These are phyloP conservation scores for Brachylomia viminalis DNA, from an alignment of 2,888 invertebrate species.

Conservation along the genomic window DNA sequence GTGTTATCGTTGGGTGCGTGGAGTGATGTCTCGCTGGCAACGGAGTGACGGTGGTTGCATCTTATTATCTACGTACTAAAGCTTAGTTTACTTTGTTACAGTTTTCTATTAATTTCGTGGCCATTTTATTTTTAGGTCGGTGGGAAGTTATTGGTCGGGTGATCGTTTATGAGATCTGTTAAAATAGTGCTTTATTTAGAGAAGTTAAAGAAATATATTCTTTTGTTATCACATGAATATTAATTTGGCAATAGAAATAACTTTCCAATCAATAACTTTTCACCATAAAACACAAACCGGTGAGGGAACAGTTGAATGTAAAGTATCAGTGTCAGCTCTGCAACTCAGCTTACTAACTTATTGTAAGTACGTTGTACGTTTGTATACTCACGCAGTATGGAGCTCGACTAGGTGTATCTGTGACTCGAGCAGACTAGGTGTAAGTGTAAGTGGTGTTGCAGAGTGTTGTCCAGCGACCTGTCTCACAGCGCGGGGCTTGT, in stretches of 20 bases:
- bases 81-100: slow-evolving; percentile 58
- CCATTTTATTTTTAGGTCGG: slow-evolving; percentile 61
- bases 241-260: neutral
- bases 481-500: neutral
- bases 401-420: neutral
- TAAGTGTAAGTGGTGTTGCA: slow-evolving; percentile 24
- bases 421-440: slow-evolving; percentile 22
- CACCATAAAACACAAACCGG: slow-evolving; percentile 21
- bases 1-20: slow-evolving; percentile 61
- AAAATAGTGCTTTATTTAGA: slow-evolving; percentile 4
- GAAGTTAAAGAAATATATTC: neutral
- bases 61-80: slow-evolving; percentile 62
- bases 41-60: slow-evolving; percentile 52
- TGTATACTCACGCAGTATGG: slow-evolving; percentile 9
- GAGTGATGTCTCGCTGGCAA: slow-evolving; percentile 59
- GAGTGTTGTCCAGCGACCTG: no score
- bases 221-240: slow-evolving; percentile 6
- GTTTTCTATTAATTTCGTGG: slow-evolving; percentile 60
- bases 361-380: slow-evolving; percentile 35
- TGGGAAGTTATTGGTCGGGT: slow-evolving; percentile 48
- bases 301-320: slow-evolving; percentile 30
- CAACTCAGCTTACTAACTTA: slow-evolving; percentile 52
- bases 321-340: slow-evolving; percentile 36
- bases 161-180: slow-evolving; percentile 18
- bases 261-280: slow-evolving; percentile 35